Evolutionary conservation across 2,797 vertebrate species (phyloP), one percentile per base, ranked within the genome.

Genomic region (Thamnophis elegans): DNA sequence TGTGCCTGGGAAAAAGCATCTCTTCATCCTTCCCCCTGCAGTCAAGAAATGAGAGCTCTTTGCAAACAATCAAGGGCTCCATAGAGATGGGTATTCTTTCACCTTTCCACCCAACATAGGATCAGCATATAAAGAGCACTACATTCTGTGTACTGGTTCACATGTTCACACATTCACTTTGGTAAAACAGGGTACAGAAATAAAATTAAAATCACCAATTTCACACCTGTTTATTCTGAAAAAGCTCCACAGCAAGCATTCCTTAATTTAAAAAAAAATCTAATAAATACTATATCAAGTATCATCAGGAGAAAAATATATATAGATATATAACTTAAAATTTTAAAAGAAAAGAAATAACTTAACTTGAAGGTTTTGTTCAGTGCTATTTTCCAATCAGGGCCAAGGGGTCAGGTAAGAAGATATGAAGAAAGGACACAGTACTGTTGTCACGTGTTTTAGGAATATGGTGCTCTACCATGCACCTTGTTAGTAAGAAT

Each of bases 211-310:
- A 93, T 94, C 93, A 95, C 95, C 95, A 94, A 96, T 94, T 96
- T 93, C 90, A 93, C 96, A 95, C 96, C 95, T 95, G 93, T 94
- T 94, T 93, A 91, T 89, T 94, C 91, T 94, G 94, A 96, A 97
- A 97, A 95, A 96, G 95, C 95, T 96, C 97, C 97, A 96, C 95
- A 95, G 96, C 94, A 97, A 97, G 97, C 97, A 95, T 94, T 94
- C 95, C 95, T 96, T 88, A 56, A 88, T 58, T 32, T 2, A 95
- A 92, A 96, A 92, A 51, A 96, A 94, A 96, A 60, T 94, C 92
- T 92, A 97, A 98, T 97, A 97, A 97, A 97, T 97, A 98, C 65
- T 94, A 96, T 97, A 94, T 98, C 97, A 97, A 97, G 98, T 97
- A 96, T 97, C 95, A 95, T 97, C 96, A 97, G 97, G 97, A 97